phyloP scores from a whole-genome alignment of 1,140 invertebrate genomes.

The Dreissena rostriformis region DNA sequence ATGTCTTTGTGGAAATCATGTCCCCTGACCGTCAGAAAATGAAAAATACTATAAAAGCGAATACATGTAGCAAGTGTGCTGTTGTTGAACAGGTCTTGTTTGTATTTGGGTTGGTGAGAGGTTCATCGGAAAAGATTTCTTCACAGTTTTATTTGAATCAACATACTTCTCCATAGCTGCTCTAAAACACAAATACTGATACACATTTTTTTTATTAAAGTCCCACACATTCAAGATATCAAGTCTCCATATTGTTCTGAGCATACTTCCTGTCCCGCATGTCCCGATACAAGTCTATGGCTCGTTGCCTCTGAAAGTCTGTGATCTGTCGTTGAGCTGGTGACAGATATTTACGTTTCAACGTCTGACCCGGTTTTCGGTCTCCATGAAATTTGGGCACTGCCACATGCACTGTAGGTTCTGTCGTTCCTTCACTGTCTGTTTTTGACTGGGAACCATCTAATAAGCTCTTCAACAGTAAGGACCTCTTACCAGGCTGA shows the following conservation, averaged over 20 bases:
- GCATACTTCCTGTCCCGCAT: constrained; percentile 60
- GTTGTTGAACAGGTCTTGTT: no score
- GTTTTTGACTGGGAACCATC: constrained; percentile 10
- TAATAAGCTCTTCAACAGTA: constrained; percentile 65
- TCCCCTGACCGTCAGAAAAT: no score
- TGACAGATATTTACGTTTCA: constrained; percentile 67
- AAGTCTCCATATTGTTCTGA: neutral
- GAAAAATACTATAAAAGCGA: no score
- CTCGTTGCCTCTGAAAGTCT: constrained; percentile 66
- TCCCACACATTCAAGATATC: neutral
- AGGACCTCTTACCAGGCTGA: constrained; percentile 65
- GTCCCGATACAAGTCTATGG: constrained; percentile 67
- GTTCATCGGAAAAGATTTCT: no score
- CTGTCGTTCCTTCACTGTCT: neutral
- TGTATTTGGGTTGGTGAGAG: no score
- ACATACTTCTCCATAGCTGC: no score
- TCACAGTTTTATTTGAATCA: no score
- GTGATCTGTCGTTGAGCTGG: constrained; percentile 62
- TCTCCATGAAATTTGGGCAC: constrained; percentile 29
- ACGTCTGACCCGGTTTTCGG: constrained; percentile 62
- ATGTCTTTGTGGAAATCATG: no score
- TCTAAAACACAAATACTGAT: no score
- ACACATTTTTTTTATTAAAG: no score
- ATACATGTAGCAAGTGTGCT: no score
- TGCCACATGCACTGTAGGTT: neutral